phyloP scores from a whole-genome alignment of 2,888 invertebrate species.

The Cenopis cana region DNA sequence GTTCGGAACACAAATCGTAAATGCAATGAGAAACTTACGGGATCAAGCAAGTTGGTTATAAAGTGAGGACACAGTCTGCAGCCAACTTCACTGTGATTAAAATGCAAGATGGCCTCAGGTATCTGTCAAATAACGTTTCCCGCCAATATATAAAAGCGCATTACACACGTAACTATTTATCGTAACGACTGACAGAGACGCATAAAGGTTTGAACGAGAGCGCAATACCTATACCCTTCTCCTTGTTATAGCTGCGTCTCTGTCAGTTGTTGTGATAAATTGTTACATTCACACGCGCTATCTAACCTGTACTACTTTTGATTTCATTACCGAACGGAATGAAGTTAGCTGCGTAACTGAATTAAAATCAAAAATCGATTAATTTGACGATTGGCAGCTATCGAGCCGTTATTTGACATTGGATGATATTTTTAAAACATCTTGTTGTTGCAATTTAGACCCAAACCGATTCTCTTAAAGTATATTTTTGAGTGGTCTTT shows the following conservation, averaged over 20 bases:
- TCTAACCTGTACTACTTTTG: conserved; percentile 6
- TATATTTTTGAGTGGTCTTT: not conserved
- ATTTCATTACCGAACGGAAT: conserved; percentile 5
- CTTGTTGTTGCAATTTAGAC: conserved; percentile 3
- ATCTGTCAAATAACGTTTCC: conserved; percentile 27
- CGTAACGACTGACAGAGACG: not conserved
- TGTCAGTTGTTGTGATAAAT: not conserved
- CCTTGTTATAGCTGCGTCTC: not conserved
- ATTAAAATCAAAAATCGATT: conserved; percentile 28
- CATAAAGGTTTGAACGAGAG: not conserved
- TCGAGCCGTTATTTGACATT: conserved; percentile 25
- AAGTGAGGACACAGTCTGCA: conserved; percentile 27
- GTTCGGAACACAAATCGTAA: conserved; percentile 53
- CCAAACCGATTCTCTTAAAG: not conserved
- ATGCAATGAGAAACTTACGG: conserved; percentile 51
- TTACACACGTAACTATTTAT: no score
- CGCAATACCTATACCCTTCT: not conserved
- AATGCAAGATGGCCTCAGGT: conserved; percentile 21
- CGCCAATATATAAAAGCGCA: conserved; percentile 5
- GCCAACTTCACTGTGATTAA: conserved; percentile 28
- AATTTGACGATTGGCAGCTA: conserved; percentile 36
- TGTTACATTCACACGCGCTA: not conserved
- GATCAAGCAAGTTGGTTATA: conserved; percentile 38
- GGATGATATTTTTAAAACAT: conserved; percentile 20
- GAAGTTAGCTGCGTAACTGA: conserved; percentile 38